These are phyloP conservation scores for Tringa solitaria DNA, from an alignment of 2,113 vertebrate species.

Conservation along the genomic window DNA sequence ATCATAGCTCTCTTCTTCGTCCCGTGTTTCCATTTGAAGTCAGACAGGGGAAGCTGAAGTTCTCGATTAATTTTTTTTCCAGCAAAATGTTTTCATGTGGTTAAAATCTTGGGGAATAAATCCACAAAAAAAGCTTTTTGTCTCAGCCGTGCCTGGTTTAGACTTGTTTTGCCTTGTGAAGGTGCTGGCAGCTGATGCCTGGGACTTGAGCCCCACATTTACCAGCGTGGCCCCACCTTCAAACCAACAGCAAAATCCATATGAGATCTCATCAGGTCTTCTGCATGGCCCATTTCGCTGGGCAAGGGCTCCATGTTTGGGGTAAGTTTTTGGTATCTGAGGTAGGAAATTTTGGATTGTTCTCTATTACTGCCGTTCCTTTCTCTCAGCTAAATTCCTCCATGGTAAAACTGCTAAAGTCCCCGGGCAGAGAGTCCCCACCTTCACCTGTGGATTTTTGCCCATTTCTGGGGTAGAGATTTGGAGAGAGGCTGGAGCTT, in stretches of 20 bases:
- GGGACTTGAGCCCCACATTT: background rate
- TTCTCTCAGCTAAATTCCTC: background rate
- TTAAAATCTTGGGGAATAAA: background rate
- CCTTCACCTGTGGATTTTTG: background rate
- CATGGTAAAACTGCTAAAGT: background rate
- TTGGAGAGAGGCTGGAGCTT: background rate
- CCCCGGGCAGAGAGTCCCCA: background rate
- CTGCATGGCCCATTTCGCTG: background rate
- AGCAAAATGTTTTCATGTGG: background rate
- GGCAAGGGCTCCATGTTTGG: background rate
- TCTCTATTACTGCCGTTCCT: background rate
- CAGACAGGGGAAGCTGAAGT: background rate
- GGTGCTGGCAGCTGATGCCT: background rate
- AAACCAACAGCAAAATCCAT: background rate
- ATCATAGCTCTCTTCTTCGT: background rate
- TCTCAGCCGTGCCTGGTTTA: background rate
- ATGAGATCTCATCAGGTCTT: background rate
- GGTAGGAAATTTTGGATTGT: background rate
- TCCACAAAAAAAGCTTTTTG: background rate
- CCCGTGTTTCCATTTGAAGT: background rate
- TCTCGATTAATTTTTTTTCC: background rate
- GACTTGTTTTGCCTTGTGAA: background rate
- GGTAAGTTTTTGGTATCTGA: background rate
- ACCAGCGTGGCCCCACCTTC: background rate
- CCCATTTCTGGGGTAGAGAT: background rate